Percentiles rank a stretch among this genome's conserved stretches.
These are phyloP conservation scores for Chelon auratus DNA, from an alignment of 2,797 vertebrate species.

Conservation along the genomic window DNA sequence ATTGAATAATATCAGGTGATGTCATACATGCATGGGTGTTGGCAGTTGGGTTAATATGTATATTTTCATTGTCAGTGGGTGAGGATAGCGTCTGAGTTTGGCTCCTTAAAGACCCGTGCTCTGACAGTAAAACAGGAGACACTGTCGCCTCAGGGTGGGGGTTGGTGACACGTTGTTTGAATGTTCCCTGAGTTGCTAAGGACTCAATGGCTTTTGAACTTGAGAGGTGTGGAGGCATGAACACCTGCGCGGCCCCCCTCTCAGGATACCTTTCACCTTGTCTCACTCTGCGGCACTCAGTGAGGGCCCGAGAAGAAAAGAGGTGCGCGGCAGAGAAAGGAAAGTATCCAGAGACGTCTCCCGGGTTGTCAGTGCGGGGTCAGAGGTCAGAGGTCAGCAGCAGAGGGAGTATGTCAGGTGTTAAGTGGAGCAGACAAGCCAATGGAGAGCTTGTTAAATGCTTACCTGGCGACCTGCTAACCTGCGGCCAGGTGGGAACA, in stretches of 20 bases:
- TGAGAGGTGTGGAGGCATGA: constrained; percentile 84
- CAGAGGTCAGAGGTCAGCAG: constrained; percentile 79
- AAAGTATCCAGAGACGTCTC: constrained; percentile 79
- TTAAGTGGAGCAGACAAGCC: constrained; percentile 85
- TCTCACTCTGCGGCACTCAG: constrained; percentile 78
- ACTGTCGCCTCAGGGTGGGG: constrained; percentile 66
- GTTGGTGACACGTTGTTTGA: constrained; percentile 76
- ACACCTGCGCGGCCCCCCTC: constrained; percentile 79
- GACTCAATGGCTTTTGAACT: constrained; percentile 85
- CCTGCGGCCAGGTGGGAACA: constrained; percentile 83
- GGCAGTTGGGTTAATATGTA: constrained; percentile 39
- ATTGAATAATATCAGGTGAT: constrained; percentile 51
- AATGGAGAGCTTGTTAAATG: constrained; percentile 77
- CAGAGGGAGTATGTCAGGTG: constrained; percentile 85
- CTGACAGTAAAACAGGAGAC: constrained; percentile 62
- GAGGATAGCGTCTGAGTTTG: constrained; percentile 30
- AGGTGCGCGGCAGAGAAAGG: constrained; percentile 61
- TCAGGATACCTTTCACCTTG: constrained; percentile 80
- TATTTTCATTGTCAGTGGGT: constrained; percentile 63
- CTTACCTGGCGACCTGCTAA: constrained; percentile 78
- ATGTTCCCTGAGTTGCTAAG: constrained; percentile 78
- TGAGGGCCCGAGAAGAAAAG: constrained; percentile 75
- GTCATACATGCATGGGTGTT: constrained; percentile 33
- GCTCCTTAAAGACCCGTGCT: constrained; percentile 31
- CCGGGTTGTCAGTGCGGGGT: constrained; percentile 79